Conservation (phyloP, 2,888 invertebrate genomes). For the Anorthoa munda region DNA sequence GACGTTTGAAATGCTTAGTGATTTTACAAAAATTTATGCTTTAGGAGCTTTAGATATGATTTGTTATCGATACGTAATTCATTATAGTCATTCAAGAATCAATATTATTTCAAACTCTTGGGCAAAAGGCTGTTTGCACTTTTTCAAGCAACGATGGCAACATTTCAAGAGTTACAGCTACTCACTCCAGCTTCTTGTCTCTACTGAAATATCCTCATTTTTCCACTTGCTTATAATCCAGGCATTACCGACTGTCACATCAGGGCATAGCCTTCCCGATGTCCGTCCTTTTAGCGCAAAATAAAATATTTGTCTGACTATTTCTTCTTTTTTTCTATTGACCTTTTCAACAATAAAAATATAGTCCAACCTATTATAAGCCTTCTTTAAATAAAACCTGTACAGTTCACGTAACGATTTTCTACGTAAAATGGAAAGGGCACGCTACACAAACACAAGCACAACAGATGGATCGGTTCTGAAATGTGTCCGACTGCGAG, state of each 20-base stretch:
- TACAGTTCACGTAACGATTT: conserved; percentile 4
- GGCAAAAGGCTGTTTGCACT: too few species aligned
- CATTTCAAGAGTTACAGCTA: too few species aligned
- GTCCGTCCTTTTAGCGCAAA: not conserved
- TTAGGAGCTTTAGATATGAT: not conserved
- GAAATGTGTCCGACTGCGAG: conserved; percentile 34
- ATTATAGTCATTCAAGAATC: too few species aligned
- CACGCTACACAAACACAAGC: not conserved
- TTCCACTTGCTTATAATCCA: too few species aligned
- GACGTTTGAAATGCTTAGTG: conserved; percentile 9
- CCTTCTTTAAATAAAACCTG: conserved; percentile 30
- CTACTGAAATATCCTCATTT: too few species aligned
- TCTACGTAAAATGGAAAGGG: conserved; percentile 35
- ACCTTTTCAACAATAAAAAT: conserved; percentile 18
- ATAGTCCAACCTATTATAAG: conserved; percentile 1
- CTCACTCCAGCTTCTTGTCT: too few species aligned
- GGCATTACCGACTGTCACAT: too few species aligned
- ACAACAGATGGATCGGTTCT: conserved; percentile 9
- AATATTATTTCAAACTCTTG: not conserved
- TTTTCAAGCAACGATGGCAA: too few species aligned
- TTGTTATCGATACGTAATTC: not conserved
- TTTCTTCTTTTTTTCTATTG: too few species aligned
- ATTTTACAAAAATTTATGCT: too few species aligned
- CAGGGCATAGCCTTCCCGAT: not conserved
- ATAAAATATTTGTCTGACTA: not conserved